Evolutionary conservation across 2,888 invertebrate genomes (phyloP), one percentile per base, ranked within the genome.

Genomic region (Mesochorus sp.): DNA sequence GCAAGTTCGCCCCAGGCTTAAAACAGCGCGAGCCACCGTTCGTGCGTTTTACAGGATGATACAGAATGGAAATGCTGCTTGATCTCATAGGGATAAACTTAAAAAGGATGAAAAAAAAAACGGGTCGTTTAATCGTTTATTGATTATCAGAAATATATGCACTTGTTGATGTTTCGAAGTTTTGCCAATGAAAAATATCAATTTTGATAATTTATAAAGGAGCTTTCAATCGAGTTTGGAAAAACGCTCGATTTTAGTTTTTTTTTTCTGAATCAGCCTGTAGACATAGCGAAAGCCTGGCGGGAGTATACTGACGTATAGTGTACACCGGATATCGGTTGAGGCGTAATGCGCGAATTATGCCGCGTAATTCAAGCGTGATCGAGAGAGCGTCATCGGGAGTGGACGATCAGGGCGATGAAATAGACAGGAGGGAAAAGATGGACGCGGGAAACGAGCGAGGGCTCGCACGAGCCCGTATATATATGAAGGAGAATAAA

Each of bases 271-370:
- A 17, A 31, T 17, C 31, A 10, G 3, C 6, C 53, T 34, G 53
- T 53, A 53, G 26, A 3, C 0, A 26, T 4, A 28, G 4, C 24
- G n/a, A n/a, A n/a, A 3, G 26, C 5, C 2, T 3, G 3, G 21
- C 8, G 19, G 21, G 28, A 67, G 4, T 2, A 39, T 17, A 24
- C 34, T 24, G 24, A 55, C 24, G 6, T 55, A 26, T 10, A 6
- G 51, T 74, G 76, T 83, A 83, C n/a, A n/a, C 85, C 85, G 87
- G 85, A 86, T 85, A 85, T 86, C 83, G 82, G 74, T 59, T 68
- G 80, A 76, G n/a, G 66, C 71, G 80, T 85, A 84, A 85, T 84
- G 83, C 76, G 82, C 82, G 82, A 85, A 86, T 85, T 85, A 86
- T 84, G 79, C 84, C 76, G 81, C 76, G 81, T 84, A 85, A 85